Base-by-base conservation (phyloP, 2,113 vertebrate genomes). In the Petrocephalus microphthalmus region DNA sequence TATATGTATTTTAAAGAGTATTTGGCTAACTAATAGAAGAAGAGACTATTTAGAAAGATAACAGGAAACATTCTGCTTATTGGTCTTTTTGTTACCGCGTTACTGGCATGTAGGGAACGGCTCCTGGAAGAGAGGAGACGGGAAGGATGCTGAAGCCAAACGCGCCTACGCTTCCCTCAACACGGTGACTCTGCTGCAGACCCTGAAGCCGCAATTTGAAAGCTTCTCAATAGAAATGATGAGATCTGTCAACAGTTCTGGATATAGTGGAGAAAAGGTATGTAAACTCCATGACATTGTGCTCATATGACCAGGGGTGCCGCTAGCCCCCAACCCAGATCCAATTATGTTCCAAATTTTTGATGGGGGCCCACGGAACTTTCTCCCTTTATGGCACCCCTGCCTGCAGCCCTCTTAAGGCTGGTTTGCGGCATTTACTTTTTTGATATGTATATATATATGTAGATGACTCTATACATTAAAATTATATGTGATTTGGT, bases 111-210 rank as follows among this genome's bases (percentile, higher is more conserved):
- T 93, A 99, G 98, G 98, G 87, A 96, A 99, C 90, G 98, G 98
- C 20, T 99, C 97, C 0, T 99, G 98, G 98, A 97, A 92, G 94
- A 96, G 98, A 95, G 97, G 97, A 90, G 98, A 99, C 94, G 95
- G 97, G 91, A 92, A 96, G 15, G 98, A 99, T 92, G 92, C 93
- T 54, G 97, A 98, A 87, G 98, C 98, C 0, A 96, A 96, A 91
- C 96, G 97, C 89, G 98, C 98, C 0, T 99, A 97, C 89, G 95
- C 95, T 0, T 96, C 96, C 87, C 96, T 99, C 85, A 98, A 98
- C 90, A 99, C 97, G 0, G 83, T 99, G 89, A 99, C 98, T 2
- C 94, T 99, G 89, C 96, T 99, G 92, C 96, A 97, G 94, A 96
- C 97, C 0, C 95, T 97, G 92, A 99, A 98, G 92, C 97, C 98